These are phyloP conservation scores for Amphiura filiformis DNA, from an alignment of 35 echinoderm and acorn worm genomes.

Conservation along the genomic window DNA sequence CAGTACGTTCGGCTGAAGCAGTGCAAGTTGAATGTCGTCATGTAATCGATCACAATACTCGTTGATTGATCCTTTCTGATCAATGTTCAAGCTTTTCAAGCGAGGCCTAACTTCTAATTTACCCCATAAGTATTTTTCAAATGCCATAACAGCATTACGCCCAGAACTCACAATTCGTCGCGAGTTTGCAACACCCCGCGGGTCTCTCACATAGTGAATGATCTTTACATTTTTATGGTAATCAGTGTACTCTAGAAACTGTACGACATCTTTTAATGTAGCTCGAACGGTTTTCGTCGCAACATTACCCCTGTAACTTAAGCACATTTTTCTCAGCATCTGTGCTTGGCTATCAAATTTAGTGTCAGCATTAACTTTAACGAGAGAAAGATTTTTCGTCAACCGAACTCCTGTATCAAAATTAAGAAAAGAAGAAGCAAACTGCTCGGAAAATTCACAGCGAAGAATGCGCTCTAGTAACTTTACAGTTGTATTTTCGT, in stretches of 20 bases:
- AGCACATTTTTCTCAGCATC: background rate
- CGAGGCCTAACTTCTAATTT: background rate
- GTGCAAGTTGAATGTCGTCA: background rate
- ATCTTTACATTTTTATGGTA: background rate
- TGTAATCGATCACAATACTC: background rate
- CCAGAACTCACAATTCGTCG: background rate
- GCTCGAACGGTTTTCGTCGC: background rate
- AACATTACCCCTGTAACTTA: background rate
- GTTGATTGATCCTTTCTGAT: background rate
- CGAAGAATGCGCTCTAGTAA: background rate
- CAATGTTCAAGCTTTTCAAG: too few relatives aligned
- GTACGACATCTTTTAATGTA: background rate
- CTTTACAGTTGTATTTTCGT: background rate
- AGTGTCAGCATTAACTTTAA: background rate
- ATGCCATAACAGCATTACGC: background rate
- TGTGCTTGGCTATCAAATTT: background rate
- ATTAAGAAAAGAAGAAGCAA: background rate
- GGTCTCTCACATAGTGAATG: background rate
- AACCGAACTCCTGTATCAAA: background rate
- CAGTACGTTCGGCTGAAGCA: background rate
- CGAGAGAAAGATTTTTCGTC: background rate
- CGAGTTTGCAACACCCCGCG: background rate
- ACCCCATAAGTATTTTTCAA: background rate
- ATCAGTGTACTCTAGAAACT: background rate
- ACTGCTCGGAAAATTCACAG: background rate